A percentile compares a stretch with the other conserved stretches of the same genome.
Evolutionary conservation across 2,113 vertebrate genomes (phyloP).

Genomic region (Craseonycteris thonglongyai): DNA sequence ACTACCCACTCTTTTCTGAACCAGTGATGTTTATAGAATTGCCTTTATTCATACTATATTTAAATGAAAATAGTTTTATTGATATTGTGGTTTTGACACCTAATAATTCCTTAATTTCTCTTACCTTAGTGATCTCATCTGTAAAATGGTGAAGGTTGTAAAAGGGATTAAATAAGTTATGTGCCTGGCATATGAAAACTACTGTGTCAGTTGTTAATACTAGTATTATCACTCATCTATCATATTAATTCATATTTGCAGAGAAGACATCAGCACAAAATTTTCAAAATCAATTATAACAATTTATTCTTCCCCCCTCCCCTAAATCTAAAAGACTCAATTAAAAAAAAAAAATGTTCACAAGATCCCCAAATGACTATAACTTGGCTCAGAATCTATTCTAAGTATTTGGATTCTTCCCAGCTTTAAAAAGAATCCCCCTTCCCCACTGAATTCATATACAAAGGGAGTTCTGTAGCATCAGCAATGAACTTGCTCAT

Average conservation of each 20-base stretch:
- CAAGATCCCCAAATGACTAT: not conserved
- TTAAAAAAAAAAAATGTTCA: not conserved
- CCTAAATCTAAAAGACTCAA: not conserved
- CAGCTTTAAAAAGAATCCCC: not conserved
- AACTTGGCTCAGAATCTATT: not conserved
- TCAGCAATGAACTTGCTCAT: not conserved
- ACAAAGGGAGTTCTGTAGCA: not conserved
- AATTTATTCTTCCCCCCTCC: not conserved
- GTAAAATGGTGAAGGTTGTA: not conserved
- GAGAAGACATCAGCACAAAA: not conserved
- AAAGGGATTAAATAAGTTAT: not conserved
- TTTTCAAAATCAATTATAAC: not conserved
- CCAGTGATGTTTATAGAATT: not conserved
- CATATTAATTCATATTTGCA: not conserved
- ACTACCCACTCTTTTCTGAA: not conserved
- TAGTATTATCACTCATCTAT: not conserved
- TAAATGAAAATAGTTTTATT: not conserved
- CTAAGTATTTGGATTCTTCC: not conserved
- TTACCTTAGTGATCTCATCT: not conserved
- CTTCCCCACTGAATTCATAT: not conserved
- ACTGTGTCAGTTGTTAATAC: not conserved
- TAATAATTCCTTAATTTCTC: not conserved
- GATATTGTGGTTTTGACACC: not conserved
- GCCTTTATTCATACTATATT: not conserved
- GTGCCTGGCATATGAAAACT: not conserved